Evolutionary conservation across 2,888 invertebrate genomes (phyloP), one percentile per base, ranked within the genome.

Genomic region (Fragum sueziense): DNA sequence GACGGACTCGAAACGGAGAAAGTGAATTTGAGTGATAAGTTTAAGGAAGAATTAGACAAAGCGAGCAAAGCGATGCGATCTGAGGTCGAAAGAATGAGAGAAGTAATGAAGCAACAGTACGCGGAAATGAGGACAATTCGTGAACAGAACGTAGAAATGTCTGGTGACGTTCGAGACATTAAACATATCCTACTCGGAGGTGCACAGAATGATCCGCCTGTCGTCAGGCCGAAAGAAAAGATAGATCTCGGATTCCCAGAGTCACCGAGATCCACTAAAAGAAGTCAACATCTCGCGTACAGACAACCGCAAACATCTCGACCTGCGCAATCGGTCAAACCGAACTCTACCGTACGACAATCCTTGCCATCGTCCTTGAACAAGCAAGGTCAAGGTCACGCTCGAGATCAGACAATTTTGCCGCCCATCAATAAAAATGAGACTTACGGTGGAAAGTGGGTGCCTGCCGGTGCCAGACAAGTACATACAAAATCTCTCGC

Each of bases 41-140:
- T 90, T 65, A 83, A 81, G 34, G 87, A 87, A 41, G 89, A 90
- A 25, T 79, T 89, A 7, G 88, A 90, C 25, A 84, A 85, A 70
- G 88, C 89, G 7, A 83, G 88, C 25, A 78, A 79, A 61, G 86
- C 89, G 17, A 89, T 90, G 89, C 78, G 88, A 37, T 84, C 84
- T n/a, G 90, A 90, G 62, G 88, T 90, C 4, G 89, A 89, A 59
- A 79, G 89, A 65, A 89, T 88, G 88, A 80, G 89, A 47, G 89
- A 89, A 74, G 89, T 90, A 17, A 90, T 90, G 90, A 86, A 87
- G 67, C 88, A 88, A 72, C 89, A 90, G 74, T 88, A 88, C 68
- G 87, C 86, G 51, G 90, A 90, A 76, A 89, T 90, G 88, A 83
- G 86, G 59, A 88, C 86, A 41, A 70, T 90, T 22, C 78, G 89